Conservation (phyloP, 1,140 invertebrate genomes). For the Portunus trituberculatus region DNA sequence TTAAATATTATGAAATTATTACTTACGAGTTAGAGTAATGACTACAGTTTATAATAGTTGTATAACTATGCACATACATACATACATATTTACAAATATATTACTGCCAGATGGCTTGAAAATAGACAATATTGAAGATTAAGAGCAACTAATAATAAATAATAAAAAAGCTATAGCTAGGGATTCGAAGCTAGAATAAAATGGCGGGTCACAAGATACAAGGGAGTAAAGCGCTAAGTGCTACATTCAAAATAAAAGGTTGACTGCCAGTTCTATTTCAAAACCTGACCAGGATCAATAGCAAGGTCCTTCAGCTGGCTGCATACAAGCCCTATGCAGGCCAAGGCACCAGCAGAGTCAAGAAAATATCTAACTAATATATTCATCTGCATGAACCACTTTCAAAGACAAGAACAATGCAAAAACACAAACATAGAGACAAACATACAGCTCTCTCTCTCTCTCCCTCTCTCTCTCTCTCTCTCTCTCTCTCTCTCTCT, state of each 20-base stretch:
- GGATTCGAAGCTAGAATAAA: neutral
- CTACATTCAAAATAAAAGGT: neutral
- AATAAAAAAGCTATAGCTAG: conserved; percentile 2
- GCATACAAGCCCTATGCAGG: neutral
- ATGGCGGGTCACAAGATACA: neutral
- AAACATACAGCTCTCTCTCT: conserved; percentile 31
- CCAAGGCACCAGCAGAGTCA: neutral
- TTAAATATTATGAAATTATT: conserved; percentile 6
- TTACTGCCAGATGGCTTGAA: conserved; percentile 6
- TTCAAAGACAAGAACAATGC: conserved; percentile 20
- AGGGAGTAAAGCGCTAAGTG: neutral
- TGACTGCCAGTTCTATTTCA: neutral
- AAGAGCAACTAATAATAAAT: conserved; percentile 36
- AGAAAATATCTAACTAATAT: neutral
- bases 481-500: neutral
- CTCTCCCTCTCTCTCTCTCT: conserved; percentile 30
- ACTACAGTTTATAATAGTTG: neutral
- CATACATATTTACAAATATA: conserved; percentile 59
- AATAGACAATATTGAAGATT: conserved; percentile 38
- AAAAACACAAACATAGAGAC: conserved; percentile 23
- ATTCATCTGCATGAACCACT: conserved; percentile 1
- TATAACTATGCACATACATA: conserved; percentile 52
- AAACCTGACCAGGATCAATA: neutral
- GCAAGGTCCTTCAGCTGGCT: neutral
- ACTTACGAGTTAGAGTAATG: neutral